phyloP scores from a whole-genome alignment of 2,888 invertebrate species.

The Macropis europaea region DNA sequence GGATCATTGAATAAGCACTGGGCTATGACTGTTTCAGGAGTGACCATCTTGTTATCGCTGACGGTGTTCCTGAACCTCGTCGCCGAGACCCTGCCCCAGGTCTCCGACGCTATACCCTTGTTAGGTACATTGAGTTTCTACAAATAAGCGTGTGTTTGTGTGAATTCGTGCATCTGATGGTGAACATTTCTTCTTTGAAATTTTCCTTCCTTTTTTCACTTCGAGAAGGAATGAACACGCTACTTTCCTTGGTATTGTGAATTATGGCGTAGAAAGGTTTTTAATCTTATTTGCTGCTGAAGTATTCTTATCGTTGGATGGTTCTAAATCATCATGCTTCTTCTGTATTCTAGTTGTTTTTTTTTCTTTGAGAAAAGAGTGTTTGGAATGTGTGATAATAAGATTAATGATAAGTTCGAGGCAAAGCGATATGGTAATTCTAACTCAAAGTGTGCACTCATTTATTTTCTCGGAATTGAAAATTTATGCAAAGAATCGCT shows the following conservation, averaged over 20 bases:
- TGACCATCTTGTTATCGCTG: conserved; percentile 99
- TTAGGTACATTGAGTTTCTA: conserved; percentile 89
- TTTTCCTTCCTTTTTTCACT: not conserved
- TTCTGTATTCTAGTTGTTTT: not conserved
- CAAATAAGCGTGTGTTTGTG: conserved; percentile 33
- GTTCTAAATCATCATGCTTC: not conserved
- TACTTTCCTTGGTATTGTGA: too few species aligned
- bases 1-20: conserved; percentile 72
- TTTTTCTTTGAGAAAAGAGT: not conserved
- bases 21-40: conserved; percentile 90
- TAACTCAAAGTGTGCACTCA: too few species aligned
- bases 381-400: too few species aligned
- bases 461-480: too few species aligned
- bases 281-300: not conserved
- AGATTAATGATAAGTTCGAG: too few species aligned
- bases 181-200: not conserved
- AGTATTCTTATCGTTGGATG: not conserved
- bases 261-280: too few species aligned
- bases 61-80: conserved; percentile 99
- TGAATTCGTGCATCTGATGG: conserved; percentile 17
- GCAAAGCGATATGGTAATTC: too few species aligned
- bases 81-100: conserved; percentile 99
- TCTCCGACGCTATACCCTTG: conserved; percentile 99
- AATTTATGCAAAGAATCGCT: too few species aligned
- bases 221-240: too few species aligned